Percentiles rank a stretch among this genome's conserved stretches.
Evolutionary conservation across 2,113 vertebrate species (phyloP).

Genomic region (Romanogobio albipinnatus): DNA sequence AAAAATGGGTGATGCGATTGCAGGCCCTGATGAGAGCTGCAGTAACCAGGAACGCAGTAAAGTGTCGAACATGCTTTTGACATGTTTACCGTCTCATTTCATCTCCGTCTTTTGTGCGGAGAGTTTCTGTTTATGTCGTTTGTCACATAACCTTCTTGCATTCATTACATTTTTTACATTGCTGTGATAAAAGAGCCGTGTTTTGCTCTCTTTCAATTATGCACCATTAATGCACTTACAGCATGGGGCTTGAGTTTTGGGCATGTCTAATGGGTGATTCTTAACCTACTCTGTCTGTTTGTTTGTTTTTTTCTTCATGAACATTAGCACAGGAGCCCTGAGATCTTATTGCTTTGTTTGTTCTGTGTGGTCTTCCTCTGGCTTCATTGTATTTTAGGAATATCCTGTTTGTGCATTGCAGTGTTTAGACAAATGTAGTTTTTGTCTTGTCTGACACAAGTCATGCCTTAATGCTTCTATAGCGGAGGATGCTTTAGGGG

Average conservation of each 20-base stretch:
- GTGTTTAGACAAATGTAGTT: constrained; percentile 52
- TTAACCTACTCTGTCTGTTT: constrained; percentile 20
- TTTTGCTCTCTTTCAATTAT: not conserved
- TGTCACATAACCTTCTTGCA: not conserved
- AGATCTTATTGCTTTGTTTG: constrained; percentile 57
- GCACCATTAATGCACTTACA: not conserved
- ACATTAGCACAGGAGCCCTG: constrained; percentile 33
- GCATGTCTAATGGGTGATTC: constrained; percentile 1
- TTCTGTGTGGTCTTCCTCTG: constrained; percentile 56
- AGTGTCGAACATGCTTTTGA: not conserved
- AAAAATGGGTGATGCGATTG: not conserved
- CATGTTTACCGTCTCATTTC: not conserved
- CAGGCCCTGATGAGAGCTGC: not conserved
- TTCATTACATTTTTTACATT: constrained; percentile 37
- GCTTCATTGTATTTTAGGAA: constrained; percentile 66
- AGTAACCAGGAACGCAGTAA: not conserved
- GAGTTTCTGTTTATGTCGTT: constrained; percentile 5
- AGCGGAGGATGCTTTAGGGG: not conserved
- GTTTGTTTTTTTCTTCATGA: constrained; percentile 31
- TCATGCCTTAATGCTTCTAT: constrained; percentile 15
- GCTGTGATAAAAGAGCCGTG: not conserved
- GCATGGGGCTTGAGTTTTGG: not conserved
- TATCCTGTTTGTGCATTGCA: constrained; percentile 69
- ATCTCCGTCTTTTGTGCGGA: constrained; percentile 12
- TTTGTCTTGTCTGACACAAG: not conserved